Conservation (phyloP, 2,797 vertebrate genomes). For the Falco concolor region DNA sequence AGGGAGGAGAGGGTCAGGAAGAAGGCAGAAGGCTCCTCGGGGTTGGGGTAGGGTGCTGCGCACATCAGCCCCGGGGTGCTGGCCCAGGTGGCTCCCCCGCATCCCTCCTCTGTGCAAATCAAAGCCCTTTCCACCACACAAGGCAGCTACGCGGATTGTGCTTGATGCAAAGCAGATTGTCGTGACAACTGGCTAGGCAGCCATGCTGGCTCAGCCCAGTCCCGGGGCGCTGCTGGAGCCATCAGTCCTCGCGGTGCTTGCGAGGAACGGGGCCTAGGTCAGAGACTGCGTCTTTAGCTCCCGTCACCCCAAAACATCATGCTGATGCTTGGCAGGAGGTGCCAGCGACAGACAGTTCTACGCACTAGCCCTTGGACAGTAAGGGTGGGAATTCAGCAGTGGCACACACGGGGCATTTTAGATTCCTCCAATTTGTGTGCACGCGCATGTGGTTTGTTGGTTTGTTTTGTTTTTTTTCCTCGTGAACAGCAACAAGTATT, state of each 20-base stretch:
- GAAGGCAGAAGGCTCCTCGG: slow-evolving; percentile 23
- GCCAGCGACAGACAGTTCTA: slow-evolving; percentile 67
- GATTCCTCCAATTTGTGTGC: slow-evolving; percentile 48
- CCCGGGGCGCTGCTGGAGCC: not conserved
- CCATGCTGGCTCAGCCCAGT: slow-evolving; percentile 13
- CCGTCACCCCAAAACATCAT: not conserved
- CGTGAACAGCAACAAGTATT: slow-evolving; percentile 53
- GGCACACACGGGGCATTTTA: slow-evolving; percentile 6
- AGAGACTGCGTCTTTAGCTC: not conserved
- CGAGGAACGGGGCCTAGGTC: not conserved
- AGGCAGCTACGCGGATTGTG: slow-evolving; percentile 66
- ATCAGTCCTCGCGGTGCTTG: not conserved
- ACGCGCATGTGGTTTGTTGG: not conserved
- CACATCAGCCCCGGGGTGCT: slow-evolving; percentile 14
- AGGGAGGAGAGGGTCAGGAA: not conserved
- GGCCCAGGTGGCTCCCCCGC: not conserved
- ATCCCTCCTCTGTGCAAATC: slow-evolving; percentile 76
- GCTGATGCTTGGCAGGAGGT: slow-evolving; percentile 12
- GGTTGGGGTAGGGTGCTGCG: slow-evolving; percentile 30
- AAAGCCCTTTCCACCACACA: slow-evolving; percentile 71
- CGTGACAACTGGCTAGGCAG: slow-evolving; percentile 1
- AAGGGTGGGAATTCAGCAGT: slow-evolving; percentile 35
- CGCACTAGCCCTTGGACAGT: slow-evolving; percentile 59
- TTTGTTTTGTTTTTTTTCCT: not conserved
- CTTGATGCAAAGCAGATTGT: slow-evolving; percentile 70